phyloP scores from a whole-genome alignment of 2,113 vertebrate species.

The Alexandromys fortis region DNA sequence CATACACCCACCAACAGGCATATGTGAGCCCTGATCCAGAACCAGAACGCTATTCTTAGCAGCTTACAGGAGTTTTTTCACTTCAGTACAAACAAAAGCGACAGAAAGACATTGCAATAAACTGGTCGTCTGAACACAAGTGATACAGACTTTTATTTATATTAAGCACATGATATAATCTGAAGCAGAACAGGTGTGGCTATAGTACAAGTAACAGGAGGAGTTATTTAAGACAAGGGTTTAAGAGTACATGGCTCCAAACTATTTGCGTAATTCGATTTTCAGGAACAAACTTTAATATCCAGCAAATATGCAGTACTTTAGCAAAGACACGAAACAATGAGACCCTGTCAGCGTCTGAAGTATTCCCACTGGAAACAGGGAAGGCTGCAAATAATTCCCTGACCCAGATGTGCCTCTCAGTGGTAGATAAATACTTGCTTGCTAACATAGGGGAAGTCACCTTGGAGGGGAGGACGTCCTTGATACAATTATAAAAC shows the following conservation, averaged over 20 bases:
- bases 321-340: constrained; percentile 50
- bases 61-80: constrained; percentile 72
- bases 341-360: constrained; percentile 82
- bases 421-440: constrained; percentile 86
- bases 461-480: constrained; percentile 40
- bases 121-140: constrained; percentile 56
- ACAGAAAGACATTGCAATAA: constrained; percentile 72
- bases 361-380: constrained; percentile 78
- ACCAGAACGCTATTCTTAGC: not conserved
- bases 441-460: constrained; percentile 66
- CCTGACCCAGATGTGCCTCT: constrained; percentile 84
- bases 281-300: constrained; percentile 29
- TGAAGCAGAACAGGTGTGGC: not conserved
- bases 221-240: constrained; percentile 55
- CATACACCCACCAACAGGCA: too few species aligned
- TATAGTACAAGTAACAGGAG: constrained; percentile 57
- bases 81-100: constrained; percentile 79
- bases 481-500: constrained; percentile 79
- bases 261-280: constrained; percentile 69
- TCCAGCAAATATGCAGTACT: not conserved
- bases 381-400: constrained; percentile 69
- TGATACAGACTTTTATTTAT: constrained; percentile 56
- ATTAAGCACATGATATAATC: constrained; percentile 36
- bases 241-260: constrained; percentile 65
- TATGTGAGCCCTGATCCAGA: not conserved